Evolutionary conservation across 2,888 invertebrate genomes (phyloP).

Genomic region (Leptinotarsa peninsularis): DNA sequence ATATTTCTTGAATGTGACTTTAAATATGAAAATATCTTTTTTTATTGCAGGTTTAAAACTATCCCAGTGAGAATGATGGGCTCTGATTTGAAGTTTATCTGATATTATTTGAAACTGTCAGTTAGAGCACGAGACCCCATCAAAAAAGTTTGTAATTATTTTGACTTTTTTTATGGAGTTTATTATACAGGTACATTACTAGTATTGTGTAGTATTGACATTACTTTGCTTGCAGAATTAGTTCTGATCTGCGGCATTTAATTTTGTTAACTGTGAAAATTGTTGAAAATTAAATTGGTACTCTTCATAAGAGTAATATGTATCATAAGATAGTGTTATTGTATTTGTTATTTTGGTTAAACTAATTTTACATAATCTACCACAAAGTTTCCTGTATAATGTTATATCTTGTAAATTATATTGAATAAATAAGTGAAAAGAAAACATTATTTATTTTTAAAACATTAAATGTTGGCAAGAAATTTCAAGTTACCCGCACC

Average conservation of each 20-base stretch:
- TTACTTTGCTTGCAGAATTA: constrained; percentile 33
- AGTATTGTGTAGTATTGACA: constrained; percentile 42
- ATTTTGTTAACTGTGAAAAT: constrained; percentile 48
- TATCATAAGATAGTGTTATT: constrained; percentile 50
- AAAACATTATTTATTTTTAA: constrained; percentile 55
- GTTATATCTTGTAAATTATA: constrained; percentile 52
- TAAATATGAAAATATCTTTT: background rate
- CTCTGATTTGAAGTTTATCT: constrained; percentile 34
- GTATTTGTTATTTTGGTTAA: constrained; percentile 49
- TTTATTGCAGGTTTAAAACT: constrained; percentile 35
- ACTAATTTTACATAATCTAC: constrained; percentile 46
- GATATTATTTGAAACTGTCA: constrained; percentile 37
- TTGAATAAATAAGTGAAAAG: constrained; percentile 47
- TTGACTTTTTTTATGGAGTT: constrained; percentile 32
- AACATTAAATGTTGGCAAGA: constrained; percentile 55
- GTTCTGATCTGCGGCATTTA: constrained; percentile 41
- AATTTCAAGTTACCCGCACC: constrained; percentile 50
- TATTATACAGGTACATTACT: constrained; percentile 32
- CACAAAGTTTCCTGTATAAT: constrained; percentile 45
- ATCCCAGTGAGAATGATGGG: constrained; percentile 36
- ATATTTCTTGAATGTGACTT: no score
- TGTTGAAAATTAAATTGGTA: constrained; percentile 50
- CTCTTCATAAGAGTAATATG: constrained; percentile 58
- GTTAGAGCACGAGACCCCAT: constrained; percentile 27
- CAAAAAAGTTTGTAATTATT: constrained; percentile 38